Conservation (phyloP, 1,140 invertebrate genomes). For the Saxidomus purpurata region DNA sequence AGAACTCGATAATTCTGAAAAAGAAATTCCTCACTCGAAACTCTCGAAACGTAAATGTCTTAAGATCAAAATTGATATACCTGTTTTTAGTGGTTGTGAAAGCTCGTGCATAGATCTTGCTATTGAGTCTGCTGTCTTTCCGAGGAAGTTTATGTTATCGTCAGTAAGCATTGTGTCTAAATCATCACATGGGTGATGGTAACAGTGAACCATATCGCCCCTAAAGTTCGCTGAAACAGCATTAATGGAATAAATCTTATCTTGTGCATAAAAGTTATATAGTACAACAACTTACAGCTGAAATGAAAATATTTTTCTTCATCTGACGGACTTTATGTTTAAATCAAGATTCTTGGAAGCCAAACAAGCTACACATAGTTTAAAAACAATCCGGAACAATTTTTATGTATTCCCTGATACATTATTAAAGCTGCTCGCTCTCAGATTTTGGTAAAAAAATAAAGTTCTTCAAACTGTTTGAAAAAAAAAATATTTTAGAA, state of each 20-base stretch:
- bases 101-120: background rate
- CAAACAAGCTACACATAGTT: background rate
- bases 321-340: background rate
- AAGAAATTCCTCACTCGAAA: background rate
- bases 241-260: background rate
- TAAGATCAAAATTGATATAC: background rate
- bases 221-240: constrained; percentile 45
- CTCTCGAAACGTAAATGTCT: background rate
- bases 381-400: too few relatives aligned
- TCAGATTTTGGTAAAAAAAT: too few relatives aligned
- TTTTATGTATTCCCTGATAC: too few relatives aligned
- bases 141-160: constrained; percentile 43
- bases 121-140: constrained; percentile 31
- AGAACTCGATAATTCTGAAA: background rate
- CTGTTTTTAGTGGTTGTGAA: background rate
- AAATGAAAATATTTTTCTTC: background rate
- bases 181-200: constrained; percentile 39
- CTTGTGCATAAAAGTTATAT: background rate
- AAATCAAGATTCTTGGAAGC: background rate
- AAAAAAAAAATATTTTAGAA: too few relatives aligned
- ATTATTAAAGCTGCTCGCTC: too few relatives aligned
- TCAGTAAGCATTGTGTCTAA: constrained; percentile 37
- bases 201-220: constrained; percentile 38
- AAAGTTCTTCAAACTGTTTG: too few relatives aligned
- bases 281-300: background rate